Evolutionary conservation across 1,140 invertebrate species (phyloP).

Genomic region (Amyelois transitella): DNA sequence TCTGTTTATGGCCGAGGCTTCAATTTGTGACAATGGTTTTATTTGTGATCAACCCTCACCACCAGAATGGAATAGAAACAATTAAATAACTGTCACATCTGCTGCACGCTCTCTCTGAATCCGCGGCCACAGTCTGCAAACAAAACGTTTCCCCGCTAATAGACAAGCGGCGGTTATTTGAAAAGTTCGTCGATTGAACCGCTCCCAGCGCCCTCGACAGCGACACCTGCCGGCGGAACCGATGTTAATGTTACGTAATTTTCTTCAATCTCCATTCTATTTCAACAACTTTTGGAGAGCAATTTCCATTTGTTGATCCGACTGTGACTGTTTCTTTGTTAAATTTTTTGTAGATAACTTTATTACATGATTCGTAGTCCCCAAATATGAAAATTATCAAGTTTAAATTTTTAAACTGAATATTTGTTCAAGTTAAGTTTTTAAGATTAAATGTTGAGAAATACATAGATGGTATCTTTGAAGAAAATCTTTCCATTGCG

Average conservation of each 20-base stretch:
- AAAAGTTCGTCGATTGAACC: constrained; percentile 16
- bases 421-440: too few species aligned
- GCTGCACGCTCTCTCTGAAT: not conserved
- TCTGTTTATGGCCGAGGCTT: too few species aligned
- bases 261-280: not conserved
- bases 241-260: not conserved
- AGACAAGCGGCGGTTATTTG: constrained; percentile 22
- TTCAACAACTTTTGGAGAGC: not conserved
- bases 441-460: too few species aligned
- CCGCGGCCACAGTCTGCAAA: constrained; percentile 1
- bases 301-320: too few species aligned
- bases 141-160: constrained; percentile 12
- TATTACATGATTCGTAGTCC: too few species aligned
- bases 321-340: too few species aligned
- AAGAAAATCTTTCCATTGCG: too few species aligned
- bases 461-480: too few species aligned
- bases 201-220: not conserved
- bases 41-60: not conserved
- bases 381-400: too few species aligned
- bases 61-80: not conserved
- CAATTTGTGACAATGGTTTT: not conserved
- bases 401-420: too few species aligned
- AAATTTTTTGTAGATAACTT: too few species aligned
- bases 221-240: not conserved
- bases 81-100: not conserved